Evolutionary conservation across 1,140 invertebrate genomes (phyloP), one percentile per base, ranked within the genome.

Genomic region (Bombus pascuorum): DNA sequence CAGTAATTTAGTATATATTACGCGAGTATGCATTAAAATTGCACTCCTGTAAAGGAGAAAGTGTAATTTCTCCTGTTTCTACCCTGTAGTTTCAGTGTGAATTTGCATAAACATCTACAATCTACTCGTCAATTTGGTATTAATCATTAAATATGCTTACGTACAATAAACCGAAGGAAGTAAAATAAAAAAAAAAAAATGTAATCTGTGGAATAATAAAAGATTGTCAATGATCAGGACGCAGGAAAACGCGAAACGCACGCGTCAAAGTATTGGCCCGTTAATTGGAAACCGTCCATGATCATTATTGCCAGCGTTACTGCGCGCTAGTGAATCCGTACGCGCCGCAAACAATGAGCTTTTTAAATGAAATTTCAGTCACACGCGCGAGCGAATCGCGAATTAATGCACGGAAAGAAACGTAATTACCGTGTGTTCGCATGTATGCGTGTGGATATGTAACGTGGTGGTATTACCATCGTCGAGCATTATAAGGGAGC

Each of bases 321-420:
- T 28, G 18, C 8, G 53, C 39, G 42, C 25, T 28, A 12, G 37
- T 76, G 71, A 79, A 68, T 79, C 37, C 39, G 47, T 39, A 32
- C 74, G 74, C 25, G 65, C 37, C 34, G 70, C 82, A 70, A 68
- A 47, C 82, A 79, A 79, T 83, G 37, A 79, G 73, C 81, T 75
- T 83, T 83, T 83, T 83, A 75, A 83, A 83, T 62, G 81, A 75
- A 75, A 75, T 75, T 83, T 83, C 71, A 83, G 81, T 57, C 28
- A 34, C 39, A 53, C 70, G 71, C 57, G 47, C 13, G 53, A 25
- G 34, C 53, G 71, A 62, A 65, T 81, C 71, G 57, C 71, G 81
- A 75, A 74, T 74, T 65, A 65, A 62, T 66, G 81, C 37, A 74
- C 39, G 81, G 71, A 74, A 82, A 75, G 42, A 39, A 44, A 53